Percentiles rank a stretch among this genome's conserved stretches.
phyloP scores from a whole-genome alignment of 2,888 invertebrate genomes.

The Resseliella maxima region DNA sequence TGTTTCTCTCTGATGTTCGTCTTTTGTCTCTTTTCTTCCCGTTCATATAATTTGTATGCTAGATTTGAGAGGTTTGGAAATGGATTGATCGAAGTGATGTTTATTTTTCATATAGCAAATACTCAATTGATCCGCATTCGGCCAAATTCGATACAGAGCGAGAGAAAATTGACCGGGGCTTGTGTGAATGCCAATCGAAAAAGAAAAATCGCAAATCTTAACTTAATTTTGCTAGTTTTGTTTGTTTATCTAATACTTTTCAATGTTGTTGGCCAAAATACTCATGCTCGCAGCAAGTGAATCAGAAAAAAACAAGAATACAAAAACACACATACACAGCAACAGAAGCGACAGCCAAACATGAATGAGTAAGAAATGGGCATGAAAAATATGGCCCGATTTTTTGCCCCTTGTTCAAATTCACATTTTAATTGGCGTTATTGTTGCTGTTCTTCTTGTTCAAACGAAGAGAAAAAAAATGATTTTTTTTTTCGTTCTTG shows the following conservation, averaged over 20 bases:
- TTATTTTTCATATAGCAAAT: not conserved
- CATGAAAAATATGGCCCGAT: conserved; percentile 43
- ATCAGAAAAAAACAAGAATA: not conserved
- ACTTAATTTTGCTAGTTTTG: conserved; percentile 43
- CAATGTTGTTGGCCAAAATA: not conserved
- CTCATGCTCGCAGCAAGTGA: not conserved
- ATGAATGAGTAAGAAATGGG: not conserved
- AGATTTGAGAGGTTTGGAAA: not conserved
- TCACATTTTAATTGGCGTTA: conserved; percentile 48
- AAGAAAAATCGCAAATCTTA: conserved; percentile 8
- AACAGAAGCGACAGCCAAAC: not conserved
- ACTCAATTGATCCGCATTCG: conserved; percentile 30
- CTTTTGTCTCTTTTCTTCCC: not conserved
- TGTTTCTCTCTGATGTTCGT: too few species aligned
- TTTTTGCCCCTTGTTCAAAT: conserved; percentile 5
- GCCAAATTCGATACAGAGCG: not conserved
- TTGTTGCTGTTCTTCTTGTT: conserved; percentile 17
- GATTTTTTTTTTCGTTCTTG: not conserved
- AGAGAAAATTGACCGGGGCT: not conserved
- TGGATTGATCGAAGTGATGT: not conserved
- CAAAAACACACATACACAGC: not conserved
- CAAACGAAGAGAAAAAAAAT: not conserved
- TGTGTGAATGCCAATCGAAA: not conserved
- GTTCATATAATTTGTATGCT: not conserved
- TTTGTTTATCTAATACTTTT: conserved; percentile 51